Base-by-base conservation (phyloP, 2,888 invertebrate species). In the Synergus laeviventris region DNA sequence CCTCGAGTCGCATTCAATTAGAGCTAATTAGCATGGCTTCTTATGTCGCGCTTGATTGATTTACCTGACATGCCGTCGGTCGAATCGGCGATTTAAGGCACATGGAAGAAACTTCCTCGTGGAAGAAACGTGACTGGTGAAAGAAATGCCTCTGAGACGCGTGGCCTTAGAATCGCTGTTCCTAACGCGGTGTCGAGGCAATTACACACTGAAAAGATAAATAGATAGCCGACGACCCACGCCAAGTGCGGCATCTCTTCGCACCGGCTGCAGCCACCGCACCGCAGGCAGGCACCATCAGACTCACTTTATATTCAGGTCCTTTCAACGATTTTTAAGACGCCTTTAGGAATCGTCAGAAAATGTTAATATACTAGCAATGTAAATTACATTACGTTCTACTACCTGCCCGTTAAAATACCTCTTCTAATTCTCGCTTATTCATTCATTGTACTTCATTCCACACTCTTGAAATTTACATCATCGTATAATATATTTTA, bases 121-220 rank as follows among this genome's bases (percentile, higher is more conserved):
- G 70, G 49, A 45, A 70, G 70, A 70, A 49, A 70, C 49, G 70
- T 70, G 70, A 70, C 70, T 70, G 49, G 70, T 45, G 70, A 49
- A 70, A 70, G 70, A 49, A 70, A 31, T 70, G 36, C 16, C 70
- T 70, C 16, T 21, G 70, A 70, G 70, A 70, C 70, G 70, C 70
- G 70, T 70, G 70, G 80, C 75, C 75, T 78, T 83, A 75, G 79
- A 79, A 80, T 74, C 80, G 74, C 74, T 54, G 64, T 70, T 62
- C 60, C 74, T 70, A 70, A 70, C 75, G 79, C 78, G 77, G 81
- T 77, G 84, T 73, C 80, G 75, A 77, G 81, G 84, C 82, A 83
- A 84, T 84, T 83, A 84, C 76, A 74, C 59, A 80, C 81, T 78
- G 81, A 81, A 84, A 81, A 82, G 84, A 85, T 85, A 84, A 84